Base-by-base conservation (phyloP, 1,140 invertebrate species). In the Formica exsecta region DNA sequence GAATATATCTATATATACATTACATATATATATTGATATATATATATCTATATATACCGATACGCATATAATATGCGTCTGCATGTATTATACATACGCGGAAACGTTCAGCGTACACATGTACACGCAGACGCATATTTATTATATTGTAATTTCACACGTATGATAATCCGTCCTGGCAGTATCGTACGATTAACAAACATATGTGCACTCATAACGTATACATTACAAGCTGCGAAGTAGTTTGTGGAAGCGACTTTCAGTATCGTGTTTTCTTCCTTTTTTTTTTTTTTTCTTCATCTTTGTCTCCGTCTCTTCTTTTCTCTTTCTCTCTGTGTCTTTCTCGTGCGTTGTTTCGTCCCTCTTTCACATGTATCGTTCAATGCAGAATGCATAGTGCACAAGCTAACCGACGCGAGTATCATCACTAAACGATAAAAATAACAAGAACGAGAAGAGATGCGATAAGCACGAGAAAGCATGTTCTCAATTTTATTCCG, bases 131-230 rank as follows among this genome's bases (percentile, higher is more conserved):
- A 61, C 25, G 44, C 61, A 90, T 84, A 91, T 81, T 93, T 94
- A 93, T 91, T 89, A 89, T 87, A 87, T 92, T 91, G 89, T 91
- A 92, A 89, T 91, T 91, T 91, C 90, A 91, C 85, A 90, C 86
- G 84, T 89, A 87, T 91, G 88, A 83, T 90, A 86, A 86, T 92
- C 89, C 89, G 85, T 86, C 89, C 76, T 92, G 90, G 90, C 88
- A 87, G 89, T 83, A 83, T 89, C 87, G 89, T 86, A 90, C 81
- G 76, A 90, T 83, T 87, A 89, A 81, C 88, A 86, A 79, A 59
- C 65, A 88, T 84, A 88, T 86, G 85, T 85, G 86, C 87, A 87
- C 74, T 68, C 85, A 88, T 77, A 79, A 90, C 84, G 85, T 89
- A 85, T 84, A 90, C 88, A 77, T 89, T 86, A 90, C 88, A 77